Percentiles rank a stretch among this genome's conserved stretches.
These are phyloP conservation scores for Gymnarchus niloticus DNA, from an alignment of 2,113 vertebrate genomes.

Conservation along the genomic window DNA sequence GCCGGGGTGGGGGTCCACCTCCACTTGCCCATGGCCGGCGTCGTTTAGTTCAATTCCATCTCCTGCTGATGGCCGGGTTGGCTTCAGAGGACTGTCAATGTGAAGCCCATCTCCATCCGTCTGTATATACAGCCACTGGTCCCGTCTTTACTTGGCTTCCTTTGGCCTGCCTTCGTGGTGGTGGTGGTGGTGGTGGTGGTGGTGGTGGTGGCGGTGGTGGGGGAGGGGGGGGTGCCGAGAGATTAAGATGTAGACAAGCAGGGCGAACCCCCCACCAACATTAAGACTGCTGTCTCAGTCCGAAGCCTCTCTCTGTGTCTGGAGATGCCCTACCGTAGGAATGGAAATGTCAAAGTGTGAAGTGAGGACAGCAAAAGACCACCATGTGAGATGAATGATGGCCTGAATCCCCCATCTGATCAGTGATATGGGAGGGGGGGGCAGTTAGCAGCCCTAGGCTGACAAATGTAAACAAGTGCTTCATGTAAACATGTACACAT, in stretches of 20 bases:
- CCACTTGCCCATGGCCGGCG: neutral
- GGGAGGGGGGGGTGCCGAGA: too few species aligned
- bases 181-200: too few species aligned
- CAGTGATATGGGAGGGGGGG: neutral
- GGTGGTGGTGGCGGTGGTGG: too few species aligned
- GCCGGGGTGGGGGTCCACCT: neutral
- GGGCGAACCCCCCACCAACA: too few species aligned
- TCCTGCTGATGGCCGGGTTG: slow-evolving; percentile 18
- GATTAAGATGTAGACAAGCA: too few species aligned
- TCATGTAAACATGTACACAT: neutral
- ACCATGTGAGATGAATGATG: too few species aligned
- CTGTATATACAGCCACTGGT: slow-evolving; percentile 41
- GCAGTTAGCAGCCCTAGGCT: neutral
- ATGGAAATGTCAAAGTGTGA: too few species aligned
- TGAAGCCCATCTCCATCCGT: slow-evolving; percentile 38
- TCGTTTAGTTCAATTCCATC: neutral
- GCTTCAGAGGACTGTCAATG: slow-evolving; percentile 32
- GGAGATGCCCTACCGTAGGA: too few species aligned
- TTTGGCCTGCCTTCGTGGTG: slow-evolving; percentile 26
- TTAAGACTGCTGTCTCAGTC: too few species aligned
- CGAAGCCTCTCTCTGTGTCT: too few species aligned
- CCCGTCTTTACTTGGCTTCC: slow-evolving; percentile 39
- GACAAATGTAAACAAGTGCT: neutral
- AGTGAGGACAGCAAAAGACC: too few species aligned
- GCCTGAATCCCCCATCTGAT: too few species aligned